Base-by-base conservation (phyloP, 2,113 vertebrate genomes). In the Spea multiplicata region DNA sequence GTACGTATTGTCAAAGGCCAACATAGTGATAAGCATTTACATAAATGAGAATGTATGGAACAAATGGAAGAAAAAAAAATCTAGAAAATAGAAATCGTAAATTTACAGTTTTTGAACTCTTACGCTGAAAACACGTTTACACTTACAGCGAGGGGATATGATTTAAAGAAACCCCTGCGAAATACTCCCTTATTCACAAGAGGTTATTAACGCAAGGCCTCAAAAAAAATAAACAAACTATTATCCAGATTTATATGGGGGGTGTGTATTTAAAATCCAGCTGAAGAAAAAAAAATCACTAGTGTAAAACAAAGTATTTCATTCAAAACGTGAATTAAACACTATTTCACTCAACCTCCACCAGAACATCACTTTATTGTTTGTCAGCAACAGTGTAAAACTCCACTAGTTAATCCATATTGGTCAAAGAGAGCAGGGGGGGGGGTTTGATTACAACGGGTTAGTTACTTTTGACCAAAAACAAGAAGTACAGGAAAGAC, bases 321-420 rank as follows among this genome's bases (percentile, higher is more conserved):
- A 30, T 16, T 73, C 49, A 73, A 10, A 91, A 90, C 87, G 82
- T 85, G 81, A 92, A 93, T 88, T 86, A 89, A 91, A 87, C 87
- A 89, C 83, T 83, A 7, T 88, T 85, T 90, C 90, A 92, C 87
- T 92, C 89, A 91, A 90, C 90, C 91, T 91, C 90, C 90, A 91
- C 89, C 90, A 91, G 87, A 93, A 93, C 87, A 87, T 91, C 85
- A 90, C 88, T 93, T 93, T 93, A 93, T 91, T 93, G 85, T 92
- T 88, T 89, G 88, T 90, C 89, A 90, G 86, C 91, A 92, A 92
- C 91, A 91, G 90, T 87, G 88, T 87, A 90, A 89, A 91, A 91
- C 85, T 91, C 86, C 86, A 91, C 85, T 88, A 88, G 87, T 84
- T 89, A 88, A 75, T 91, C 88, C 88, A 93, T 87, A 84, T 86